A percentile compares a stretch with the other conserved stretches of the same genome.
phyloP scores from a whole-genome alignment of 2,888 invertebrate species.

The Platerodrilus igneus region DNA sequence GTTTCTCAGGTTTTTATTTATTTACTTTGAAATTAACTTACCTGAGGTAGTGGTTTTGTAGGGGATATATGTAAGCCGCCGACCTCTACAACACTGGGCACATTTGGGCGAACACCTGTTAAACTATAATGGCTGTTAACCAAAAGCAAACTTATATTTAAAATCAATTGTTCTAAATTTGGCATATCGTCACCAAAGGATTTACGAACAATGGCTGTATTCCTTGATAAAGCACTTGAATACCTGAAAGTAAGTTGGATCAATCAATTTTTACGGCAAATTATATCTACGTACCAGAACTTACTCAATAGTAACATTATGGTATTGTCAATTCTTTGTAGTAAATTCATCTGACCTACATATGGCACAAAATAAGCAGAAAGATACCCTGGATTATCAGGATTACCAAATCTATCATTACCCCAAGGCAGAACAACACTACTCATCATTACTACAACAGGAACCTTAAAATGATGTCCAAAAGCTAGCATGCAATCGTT shows the following conservation, averaged over 20 bases:
- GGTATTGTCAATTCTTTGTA: conserved; percentile 51
- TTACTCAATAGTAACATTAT: conserved; percentile 31
- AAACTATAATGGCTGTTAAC: conserved; percentile 57
- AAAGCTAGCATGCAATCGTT: conserved; percentile 57
- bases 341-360: conserved; percentile 50
- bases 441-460: conserved; percentile 54
- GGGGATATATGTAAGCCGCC: conserved; percentile 51
- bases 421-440: conserved; percentile 55
- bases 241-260: background rate
- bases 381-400: conserved; percentile 55
- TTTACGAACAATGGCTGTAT: conserved; percentile 41
- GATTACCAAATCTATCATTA: conserved; percentile 52
- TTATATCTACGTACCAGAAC: conserved; percentile 12
- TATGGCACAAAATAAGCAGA: conserved; percentile 54
- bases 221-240: no score
- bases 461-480: conserved; percentile 52
- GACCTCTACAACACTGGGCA: conserved; percentile 54
- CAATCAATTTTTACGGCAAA: no score
- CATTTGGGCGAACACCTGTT: conserved; percentile 53
- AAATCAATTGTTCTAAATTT: conserved; percentile 47
- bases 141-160: conserved; percentile 53
- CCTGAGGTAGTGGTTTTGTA: conserved; percentile 50
- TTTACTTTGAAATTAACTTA: no score
- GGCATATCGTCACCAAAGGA: conserved; percentile 51
- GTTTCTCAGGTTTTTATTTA: no score